Percentiles rank a stretch among this genome's conserved stretches.
Evolutionary conservation across 1,140 invertebrate species (phyloP).

Genomic region (Hypothenemus hampei): DNA sequence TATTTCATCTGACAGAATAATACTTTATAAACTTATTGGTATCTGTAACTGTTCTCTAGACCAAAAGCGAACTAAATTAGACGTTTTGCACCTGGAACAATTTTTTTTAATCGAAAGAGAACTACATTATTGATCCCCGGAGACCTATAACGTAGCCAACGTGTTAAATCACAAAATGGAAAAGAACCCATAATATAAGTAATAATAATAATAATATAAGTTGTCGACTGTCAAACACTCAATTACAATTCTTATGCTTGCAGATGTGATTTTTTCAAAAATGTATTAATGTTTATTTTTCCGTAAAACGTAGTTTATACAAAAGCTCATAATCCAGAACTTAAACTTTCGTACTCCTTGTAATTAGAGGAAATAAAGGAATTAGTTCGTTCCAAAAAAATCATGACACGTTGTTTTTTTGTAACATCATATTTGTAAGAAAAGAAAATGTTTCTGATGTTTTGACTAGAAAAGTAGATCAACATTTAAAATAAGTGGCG

Average conservation of each 20-base stretch:
- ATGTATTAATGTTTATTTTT: slow-evolving; percentile 42
- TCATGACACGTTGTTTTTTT: background rate
- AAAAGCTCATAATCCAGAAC: background rate
- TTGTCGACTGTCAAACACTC: slow-evolving; percentile 61
- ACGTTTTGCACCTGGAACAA: no score
- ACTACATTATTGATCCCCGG: no score
- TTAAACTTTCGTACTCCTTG: background rate
- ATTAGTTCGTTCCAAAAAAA: background rate
- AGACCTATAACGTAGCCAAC: no score
- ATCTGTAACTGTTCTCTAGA: no score
- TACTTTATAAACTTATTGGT: no score
- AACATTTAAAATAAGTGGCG: background rate
- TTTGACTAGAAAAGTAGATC: background rate
- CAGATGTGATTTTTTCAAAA: slow-evolving; percentile 54
- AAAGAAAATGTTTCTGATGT: background rate
- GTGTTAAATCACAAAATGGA: slow-evolving; percentile 27
- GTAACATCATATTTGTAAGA: slow-evolving; percentile 2
- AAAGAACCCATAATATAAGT: slow-evolving; percentile 45
- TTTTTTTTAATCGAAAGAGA: no score
- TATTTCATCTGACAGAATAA: no score
- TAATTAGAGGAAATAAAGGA: background rate
- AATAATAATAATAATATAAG: no score
- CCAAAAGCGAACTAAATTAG: no score
- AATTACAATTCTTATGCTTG: slow-evolving; percentile 48
- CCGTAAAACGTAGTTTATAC: background rate